Percentiles rank a stretch among this genome's conserved stretches.
These are phyloP conservation scores for Chelidonichthys spinosus DNA, from an alignment of 2,797 vertebrate species.

Conservation along the genomic window DNA sequence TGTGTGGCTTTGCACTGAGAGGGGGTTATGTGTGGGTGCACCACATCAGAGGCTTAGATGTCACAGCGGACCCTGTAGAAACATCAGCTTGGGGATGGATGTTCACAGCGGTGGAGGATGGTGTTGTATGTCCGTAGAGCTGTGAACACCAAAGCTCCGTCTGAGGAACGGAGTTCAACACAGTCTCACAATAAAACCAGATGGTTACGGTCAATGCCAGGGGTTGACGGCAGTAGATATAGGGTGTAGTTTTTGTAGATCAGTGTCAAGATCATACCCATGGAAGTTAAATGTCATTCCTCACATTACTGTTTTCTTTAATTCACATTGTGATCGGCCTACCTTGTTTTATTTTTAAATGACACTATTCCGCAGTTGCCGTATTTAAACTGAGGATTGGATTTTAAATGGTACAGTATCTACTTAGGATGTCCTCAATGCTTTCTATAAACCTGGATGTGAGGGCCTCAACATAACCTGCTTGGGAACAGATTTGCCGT, in stretches of 20 bases:
- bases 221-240: background rate
- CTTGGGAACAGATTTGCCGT: conserved; percentile 10
- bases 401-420: no score
- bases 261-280: background rate
- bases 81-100: background rate
- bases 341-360: no score
- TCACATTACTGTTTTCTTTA: background rate
- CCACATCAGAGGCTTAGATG: conserved; percentile 14
- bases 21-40: conserved; percentile 11
- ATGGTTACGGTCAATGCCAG: background rate
- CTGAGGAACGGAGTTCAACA: background rate
- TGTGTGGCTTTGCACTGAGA: conserved; percentile 15
- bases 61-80: background rate
- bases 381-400: no score
- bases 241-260: background rate
- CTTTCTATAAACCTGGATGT: background rate
- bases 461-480: background rate
- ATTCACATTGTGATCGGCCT: background rate
- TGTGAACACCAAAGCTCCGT: background rate
- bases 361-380: no score
- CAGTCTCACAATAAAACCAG: background rate
- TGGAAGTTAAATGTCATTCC: background rate
- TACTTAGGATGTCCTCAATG: background rate
- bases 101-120: background rate
- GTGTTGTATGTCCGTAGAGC: background rate